Base-by-base conservation (phyloP, 2,797 vertebrate genomes). In the Pangasius sanitwongsei region DNA sequence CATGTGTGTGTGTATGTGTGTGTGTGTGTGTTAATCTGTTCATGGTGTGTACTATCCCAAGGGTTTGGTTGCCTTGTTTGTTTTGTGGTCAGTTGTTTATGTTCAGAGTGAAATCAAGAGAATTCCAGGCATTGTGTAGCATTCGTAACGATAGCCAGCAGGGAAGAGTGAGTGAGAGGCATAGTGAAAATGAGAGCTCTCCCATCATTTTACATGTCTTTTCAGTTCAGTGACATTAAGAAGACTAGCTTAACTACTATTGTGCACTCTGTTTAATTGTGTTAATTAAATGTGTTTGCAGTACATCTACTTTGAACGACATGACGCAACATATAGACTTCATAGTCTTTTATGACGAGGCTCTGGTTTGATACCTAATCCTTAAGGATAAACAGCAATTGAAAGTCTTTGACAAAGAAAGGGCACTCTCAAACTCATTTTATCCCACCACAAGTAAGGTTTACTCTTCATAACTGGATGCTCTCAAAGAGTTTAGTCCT, bases 51-150 rank as follows among this genome's bases (percentile, higher is more conserved):
- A 82, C 86, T 82, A 53, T 83, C 88, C 86, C 44, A 82, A 87
- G 90, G 87, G 82, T 85, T 55, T 85, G 75, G 83, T 87, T 86
- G 82, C 61, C 63, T 88, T 88, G 88, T 89, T 90, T 91, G 82
- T 86, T 82, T 91, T 89, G 90, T 92, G 88, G 87, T 63, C 85
- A 70, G 59, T 87, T 91, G 90, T 92, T 92, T 91, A 89, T 89
- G 87, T 90, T 91, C 25, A 83, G 78, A 87, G 80, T 55, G 85
- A 90, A 92, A 90, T 86, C 88, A 88, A 87, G 78, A 88, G 70
- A 82, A 91, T 93, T 92, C 88, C 92, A 74, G 70, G 86, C 74
- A 90, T 92, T 89, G 86, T 89, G 74, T 55, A 85, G 83, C 69
- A 69, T 90, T 90, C 78, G 50, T 65, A 81, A 88, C 41, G 57